Conservation (phyloP, 2,888 invertebrate genomes). For the Xylota sylvarum region DNA sequence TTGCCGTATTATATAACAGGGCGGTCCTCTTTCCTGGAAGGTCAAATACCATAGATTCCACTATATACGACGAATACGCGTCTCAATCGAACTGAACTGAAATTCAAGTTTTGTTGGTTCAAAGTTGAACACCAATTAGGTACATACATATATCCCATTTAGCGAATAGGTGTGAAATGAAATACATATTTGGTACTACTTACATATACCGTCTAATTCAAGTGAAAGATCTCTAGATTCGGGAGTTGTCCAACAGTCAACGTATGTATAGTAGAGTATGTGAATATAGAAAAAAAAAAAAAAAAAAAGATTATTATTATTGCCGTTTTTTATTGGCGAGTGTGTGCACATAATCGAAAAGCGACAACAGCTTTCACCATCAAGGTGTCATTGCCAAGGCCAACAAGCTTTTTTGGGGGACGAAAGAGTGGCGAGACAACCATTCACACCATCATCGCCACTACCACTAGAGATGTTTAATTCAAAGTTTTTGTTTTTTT, state of each 20-base stretch:
- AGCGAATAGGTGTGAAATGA: conserved; percentile 39
- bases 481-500: conserved; percentile 40
- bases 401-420: conserved; percentile 72
- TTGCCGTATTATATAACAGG: conserved; percentile 35
- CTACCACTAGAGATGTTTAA: conserved; percentile 45
- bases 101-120: conserved; percentile 32
- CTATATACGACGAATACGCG: not conserved
- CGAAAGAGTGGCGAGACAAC: conserved; percentile 61
- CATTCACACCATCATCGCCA: conserved; percentile 61
- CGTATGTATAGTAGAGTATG: conserved; percentile 16
- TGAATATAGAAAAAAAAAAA: conserved; percentile 36
- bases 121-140: conserved; percentile 44
- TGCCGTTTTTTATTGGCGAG: conserved; percentile 54
- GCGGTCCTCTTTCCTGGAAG: conserved; percentile 31
- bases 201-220: conserved; percentile 5
- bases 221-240: conserved; percentile 33
- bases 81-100: conserved; percentile 26
- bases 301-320: conserved; percentile 45
- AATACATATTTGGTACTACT: conserved; percentile 1
- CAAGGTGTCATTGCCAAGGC: conserved; percentile 77
- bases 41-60: conserved; percentile 48
- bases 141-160: conserved; percentile 49
- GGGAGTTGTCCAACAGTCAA: conserved; percentile 1
- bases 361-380: conserved; percentile 76
- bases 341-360: conserved; percentile 73